These are phyloP conservation scores for Cerastis leucographa DNA, from an alignment of 2,888 invertebrate genomes.

Conservation along the genomic window DNA sequence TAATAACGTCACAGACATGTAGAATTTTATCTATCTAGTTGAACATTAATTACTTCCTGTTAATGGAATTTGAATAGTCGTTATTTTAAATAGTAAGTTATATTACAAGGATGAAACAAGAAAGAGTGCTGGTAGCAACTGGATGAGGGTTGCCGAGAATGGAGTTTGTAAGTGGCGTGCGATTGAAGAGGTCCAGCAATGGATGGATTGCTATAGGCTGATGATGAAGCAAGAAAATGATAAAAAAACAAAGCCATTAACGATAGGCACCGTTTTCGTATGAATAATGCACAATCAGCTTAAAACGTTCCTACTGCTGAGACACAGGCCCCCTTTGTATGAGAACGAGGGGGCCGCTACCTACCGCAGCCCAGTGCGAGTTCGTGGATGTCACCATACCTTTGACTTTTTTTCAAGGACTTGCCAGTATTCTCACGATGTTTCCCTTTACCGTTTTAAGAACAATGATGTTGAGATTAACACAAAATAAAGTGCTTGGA, in stretches of 20 bases:
- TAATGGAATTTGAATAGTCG: neutral
- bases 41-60: slow-evolving; percentile 14
- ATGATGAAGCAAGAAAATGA: too few species aligned
- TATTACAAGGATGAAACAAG: too few species aligned
- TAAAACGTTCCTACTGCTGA: neutral
- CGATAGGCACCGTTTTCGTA: neutral
- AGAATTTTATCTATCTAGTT: slow-evolving; percentile 14
- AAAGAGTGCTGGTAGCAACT: too few species aligned
- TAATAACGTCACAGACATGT: slow-evolving; percentile 41
- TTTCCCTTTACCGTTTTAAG: too few species aligned
- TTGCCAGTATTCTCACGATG: too few species aligned
- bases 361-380: neutral
- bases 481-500: neutral
- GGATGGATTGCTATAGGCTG: too few species aligned
- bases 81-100: too few species aligned
- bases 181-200: too few species aligned
- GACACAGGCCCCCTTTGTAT: neutral
- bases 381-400: neutral
- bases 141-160: too few species aligned
- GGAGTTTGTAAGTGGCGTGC: too few species aligned
- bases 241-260: too few species aligned
- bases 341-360: neutral
- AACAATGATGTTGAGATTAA: neutral
- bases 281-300: neutral
- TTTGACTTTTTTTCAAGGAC: too few species aligned